These are phyloP conservation scores for Poeciliopsis prolifica DNA, from an alignment of 2,113 vertebrate genomes.

Conservation along the genomic window DNA sequence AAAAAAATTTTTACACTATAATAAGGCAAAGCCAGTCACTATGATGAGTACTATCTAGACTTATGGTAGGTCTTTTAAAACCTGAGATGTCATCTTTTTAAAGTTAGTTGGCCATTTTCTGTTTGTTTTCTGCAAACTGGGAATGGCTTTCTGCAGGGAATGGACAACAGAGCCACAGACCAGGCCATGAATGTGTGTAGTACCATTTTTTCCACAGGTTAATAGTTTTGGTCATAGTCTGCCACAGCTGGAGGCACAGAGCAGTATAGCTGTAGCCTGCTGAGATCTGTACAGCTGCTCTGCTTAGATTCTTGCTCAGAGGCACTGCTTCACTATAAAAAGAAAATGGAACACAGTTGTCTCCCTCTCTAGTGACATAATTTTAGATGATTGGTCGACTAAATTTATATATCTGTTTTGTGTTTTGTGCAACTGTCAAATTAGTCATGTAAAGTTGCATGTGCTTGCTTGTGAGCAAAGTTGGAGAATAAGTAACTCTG, in stretches of 20 bases:
- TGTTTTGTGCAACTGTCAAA: slow-evolving; percentile 39
- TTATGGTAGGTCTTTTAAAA: neutral
- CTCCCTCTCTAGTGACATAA: slow-evolving; percentile 42
- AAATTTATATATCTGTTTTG: slow-evolving; percentile 58
- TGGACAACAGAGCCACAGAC: slow-evolving; percentile 54
- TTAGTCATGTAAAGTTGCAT: slow-evolving; percentile 16
- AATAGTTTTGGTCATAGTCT: slow-evolving; percentile 57
- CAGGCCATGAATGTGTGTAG: slow-evolving; percentile 33
- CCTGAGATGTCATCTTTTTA: neutral
- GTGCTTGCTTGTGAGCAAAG: slow-evolving; percentile 22
- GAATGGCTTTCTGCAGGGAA: slow-evolving; percentile 16
- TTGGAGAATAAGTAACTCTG: neutral
- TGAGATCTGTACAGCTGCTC: slow-evolving; percentile 43
- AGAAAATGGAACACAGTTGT: slow-evolving; percentile 34
- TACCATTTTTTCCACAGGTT: slow-evolving; percentile 55
- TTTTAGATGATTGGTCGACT: slow-evolving; percentile 63
- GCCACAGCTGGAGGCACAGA: slow-evolving; percentile 46
- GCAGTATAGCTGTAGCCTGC: slow-evolving; percentile 39
- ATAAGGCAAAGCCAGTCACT: neutral
- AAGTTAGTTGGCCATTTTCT: neutral
- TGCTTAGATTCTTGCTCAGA: slow-evolving; percentile 39
- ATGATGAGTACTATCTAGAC: neutral
- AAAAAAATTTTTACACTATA: neutral
- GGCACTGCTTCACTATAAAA: slow-evolving; percentile 34
- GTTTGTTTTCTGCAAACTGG: neutral